phyloP scores from a whole-genome alignment of 35 echinoderm and acorn worm genomes.

The Patiria miniata region DNA sequence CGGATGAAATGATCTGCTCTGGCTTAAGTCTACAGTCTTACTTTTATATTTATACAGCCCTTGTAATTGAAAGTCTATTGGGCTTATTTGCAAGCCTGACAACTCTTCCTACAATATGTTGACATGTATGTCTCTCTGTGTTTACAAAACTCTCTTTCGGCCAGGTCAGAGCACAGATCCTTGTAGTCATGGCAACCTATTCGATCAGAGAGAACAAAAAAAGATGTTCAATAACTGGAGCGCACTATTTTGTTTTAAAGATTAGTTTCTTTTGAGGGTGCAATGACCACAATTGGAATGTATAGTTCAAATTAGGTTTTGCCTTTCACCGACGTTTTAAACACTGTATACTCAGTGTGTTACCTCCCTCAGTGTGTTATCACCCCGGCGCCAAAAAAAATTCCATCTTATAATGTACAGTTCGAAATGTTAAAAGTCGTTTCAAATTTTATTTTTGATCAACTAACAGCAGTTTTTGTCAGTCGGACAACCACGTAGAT shows the following conservation, averaged over 20 bases:
- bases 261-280: not conserved
- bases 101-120: conserved; percentile 15
- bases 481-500: not conserved
- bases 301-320: not conserved
- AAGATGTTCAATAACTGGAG: not conserved
- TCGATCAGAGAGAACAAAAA: too few relatives aligned
- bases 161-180: not conserved
- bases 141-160: conserved; percentile 14
- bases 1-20: too few relatives aligned
- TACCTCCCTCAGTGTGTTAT: not conserved
- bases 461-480: not conserved
- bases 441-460: not conserved
- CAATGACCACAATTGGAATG: not conserved
- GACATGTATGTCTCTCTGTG: conserved; percentile 11
- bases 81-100: too few relatives aligned
- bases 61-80: too few relatives aligned
- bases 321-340: too few relatives aligned
- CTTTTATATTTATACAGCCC: too few relatives aligned
- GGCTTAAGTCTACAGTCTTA: too few relatives aligned
- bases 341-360: too few relatives aligned
- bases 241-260: not conserved
- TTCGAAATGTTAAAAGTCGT: not conserved
- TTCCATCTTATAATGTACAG: not conserved
- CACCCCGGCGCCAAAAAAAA: not conserved
- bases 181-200: conserved; percentile 39